Conservation (phyloP, 30 jellyfish, hydroid and myxozoan species). For the Cassiopea xamachana region DNA sequence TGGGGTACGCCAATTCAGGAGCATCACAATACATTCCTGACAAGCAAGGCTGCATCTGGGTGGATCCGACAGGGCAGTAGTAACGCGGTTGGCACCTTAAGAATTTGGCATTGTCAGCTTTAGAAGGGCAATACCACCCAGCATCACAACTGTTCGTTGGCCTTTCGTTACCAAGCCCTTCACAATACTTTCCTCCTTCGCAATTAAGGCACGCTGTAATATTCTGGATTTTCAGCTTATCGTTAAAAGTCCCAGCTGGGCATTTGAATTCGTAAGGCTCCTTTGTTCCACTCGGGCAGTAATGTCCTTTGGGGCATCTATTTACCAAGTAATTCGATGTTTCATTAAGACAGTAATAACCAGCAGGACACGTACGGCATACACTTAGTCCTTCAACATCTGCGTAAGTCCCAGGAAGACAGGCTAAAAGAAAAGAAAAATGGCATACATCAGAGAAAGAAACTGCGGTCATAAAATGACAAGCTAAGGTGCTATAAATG, state of each 20-base stretch:
- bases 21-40: conserved; percentile 87
- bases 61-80: conserved; percentile 92
- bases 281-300: conserved; percentile 92
- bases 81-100: conserved; percentile 75
- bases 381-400: conserved; percentile 74
- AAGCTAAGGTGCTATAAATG: not conserved
- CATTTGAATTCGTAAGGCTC: conserved; percentile 80
- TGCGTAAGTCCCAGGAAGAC: conserved; percentile 89
- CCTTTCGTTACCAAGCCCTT: conserved; percentile 85
- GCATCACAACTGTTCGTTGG: conserved; percentile 87
- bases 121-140: conserved; percentile 95
- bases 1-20: conserved; percentile 74
- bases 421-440: conserved; percentile 48
- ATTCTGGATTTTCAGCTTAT: conserved; percentile 59
- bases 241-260: conserved; percentile 92
- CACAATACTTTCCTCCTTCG: conserved; percentile 87
- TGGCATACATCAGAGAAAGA: not conserved
- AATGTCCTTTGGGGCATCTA: conserved; percentile 93
- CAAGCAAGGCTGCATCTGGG: conserved; percentile 79
- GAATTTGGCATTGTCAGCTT: conserved; percentile 60
- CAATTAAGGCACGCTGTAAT: conserved; percentile 79
- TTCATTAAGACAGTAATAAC: conserved; percentile 84
- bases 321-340: conserved; percentile 80
- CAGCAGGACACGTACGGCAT: conserved; percentile 93
- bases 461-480: no score